Base-by-base conservation (phyloP, 1,140 invertebrate species). In the Drosophila subpulchrella region DNA sequence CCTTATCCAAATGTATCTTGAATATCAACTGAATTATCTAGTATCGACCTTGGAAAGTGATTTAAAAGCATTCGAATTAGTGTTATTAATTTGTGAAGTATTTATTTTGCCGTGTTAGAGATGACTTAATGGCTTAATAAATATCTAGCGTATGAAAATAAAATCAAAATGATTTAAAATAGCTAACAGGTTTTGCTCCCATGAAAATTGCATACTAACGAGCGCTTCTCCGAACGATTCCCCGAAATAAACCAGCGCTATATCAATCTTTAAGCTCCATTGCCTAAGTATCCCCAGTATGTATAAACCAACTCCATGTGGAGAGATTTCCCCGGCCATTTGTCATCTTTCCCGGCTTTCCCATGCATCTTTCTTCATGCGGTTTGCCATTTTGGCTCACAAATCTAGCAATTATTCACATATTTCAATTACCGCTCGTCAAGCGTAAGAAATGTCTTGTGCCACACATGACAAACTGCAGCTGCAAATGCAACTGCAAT, bases 381-480 rank as follows among this genome's bases (percentile, higher is more conserved):
- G 54, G 51, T 12, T 42, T 54, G 78, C 65, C 68, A 54, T 75
- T 88, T 86, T 59, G 73, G 83, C 83, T 65, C 75, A 76, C 62
- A 77, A 77, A 77, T 77, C 73, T 77, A 68, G 62, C 73, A 76
- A 77, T 76, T 68, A 76, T 77, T 77, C 74, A 76, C 62, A 86
- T 86, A 82, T 86, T 86, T 86, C 78, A 78, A 86, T 86, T 78
- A 78, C 46, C 47, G 76, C 73, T 85, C 67, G 76, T 73, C 76
- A 68, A 80, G 81, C 76, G 73, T 75, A 86, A 65, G 57, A 82
- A 72, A 68, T 80, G 62, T 66, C 56, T 77, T 68, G 58, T 81
- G 82, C 44, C 59, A 70, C 78, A 81, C 74, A 82, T 85, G 81
- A 85, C 74, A 88, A 85, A 82, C 78, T 81, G 81, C 81, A 85